phyloP scores from a whole-genome alignment of 2,113 vertebrate genomes.

The Daphoenositta chrysoptera region DNA sequence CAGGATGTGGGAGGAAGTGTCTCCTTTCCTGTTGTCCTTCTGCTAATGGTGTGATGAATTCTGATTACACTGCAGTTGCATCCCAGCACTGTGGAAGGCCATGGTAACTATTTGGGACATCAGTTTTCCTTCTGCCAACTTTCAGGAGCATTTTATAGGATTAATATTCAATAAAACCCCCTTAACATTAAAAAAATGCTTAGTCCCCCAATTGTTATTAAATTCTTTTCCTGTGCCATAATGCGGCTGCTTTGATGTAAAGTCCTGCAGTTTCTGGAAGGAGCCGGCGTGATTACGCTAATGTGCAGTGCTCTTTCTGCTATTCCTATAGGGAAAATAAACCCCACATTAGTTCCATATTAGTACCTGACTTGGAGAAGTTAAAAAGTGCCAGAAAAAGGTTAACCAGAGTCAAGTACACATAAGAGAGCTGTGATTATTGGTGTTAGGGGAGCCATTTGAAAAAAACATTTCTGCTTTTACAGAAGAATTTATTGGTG shows the following conservation, averaged over 20 bases:
- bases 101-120: conserved; percentile 39
- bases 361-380: conserved; percentile 80
- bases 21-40: conserved; percentile 62
- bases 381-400: conserved; percentile 82
- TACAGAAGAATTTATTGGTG: conserved; percentile 79
- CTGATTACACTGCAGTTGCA: conserved; percentile 12
- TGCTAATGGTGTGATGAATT: conserved; percentile 37
- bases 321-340: conserved; percentile 82
- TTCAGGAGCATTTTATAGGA: conserved; percentile 62
- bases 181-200: conserved; percentile 71
- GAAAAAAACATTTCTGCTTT: conserved; percentile 76
- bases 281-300: conserved; percentile 68
- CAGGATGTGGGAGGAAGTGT: conserved; percentile 1
- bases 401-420: conserved; percentile 83
- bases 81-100: neutral
- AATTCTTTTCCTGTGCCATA: conserved; percentile 70
- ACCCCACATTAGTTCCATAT: conserved; percentile 80
- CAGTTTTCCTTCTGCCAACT: conserved; percentile 46
- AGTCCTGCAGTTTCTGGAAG: conserved; percentile 70
- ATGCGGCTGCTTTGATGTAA: conserved; percentile 73
- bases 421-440: conserved; percentile 77
- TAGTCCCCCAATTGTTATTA: conserved; percentile 71
- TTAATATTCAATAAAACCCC: conserved; percentile 67
- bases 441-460: conserved; percentile 77
- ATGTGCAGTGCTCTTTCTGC: conserved; percentile 73